Evolutionary conservation across 2,113 vertebrate genomes (phyloP), one percentile per base, ranked within the genome.

Genomic region (Pelmatolapia mariae): DNA sequence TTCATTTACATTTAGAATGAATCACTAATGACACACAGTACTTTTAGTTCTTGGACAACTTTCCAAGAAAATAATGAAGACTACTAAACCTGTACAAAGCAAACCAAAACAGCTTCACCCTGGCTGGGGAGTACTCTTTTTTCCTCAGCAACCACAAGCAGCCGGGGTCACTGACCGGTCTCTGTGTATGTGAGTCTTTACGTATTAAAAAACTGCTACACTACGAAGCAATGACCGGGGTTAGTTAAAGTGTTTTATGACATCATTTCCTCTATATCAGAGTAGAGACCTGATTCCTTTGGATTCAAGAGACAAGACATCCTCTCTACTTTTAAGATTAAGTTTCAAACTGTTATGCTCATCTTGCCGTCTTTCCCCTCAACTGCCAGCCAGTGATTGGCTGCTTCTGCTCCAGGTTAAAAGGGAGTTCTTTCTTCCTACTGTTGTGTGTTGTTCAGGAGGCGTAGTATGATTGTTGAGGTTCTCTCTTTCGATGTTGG

Each of bases 141-240:
- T 61, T 18, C 15, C 66, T 43, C 13, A 45, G n/a, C 8, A 26
- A 26, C 38, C n/a, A 15, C n/a, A 10, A 43, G 66, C 19, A 24
- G n/a, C 12, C 2, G 2, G 11, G 66, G 13, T 13, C 12, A 9
- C 19, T 36, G 10, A 40, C 33, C 1, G 0, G 61, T 13, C 1
- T 40, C 36, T 43, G 22, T 5, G 2, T 63, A 11, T 40, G 63
- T 68, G 33, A 68, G 33, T n/a, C 19, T 22, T 22, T 38, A 38
- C 5, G 0, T 71, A 24, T 71, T 6, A 24, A 24, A 43, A 1
- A 26, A 0, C 38, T 45, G 38, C n/a, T 73, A 43, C n/a, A 71
- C n/a, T 43, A 10, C 2, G 5, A 71, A 71, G n/a, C 36, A 0
- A 45, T 26, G 38, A 71, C 12, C 3, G 0, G 38, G n/a, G n/a